Evolutionary conservation across 2,113 vertebrate genomes (phyloP).

Genomic region (Microcebus jonahi): DNA sequence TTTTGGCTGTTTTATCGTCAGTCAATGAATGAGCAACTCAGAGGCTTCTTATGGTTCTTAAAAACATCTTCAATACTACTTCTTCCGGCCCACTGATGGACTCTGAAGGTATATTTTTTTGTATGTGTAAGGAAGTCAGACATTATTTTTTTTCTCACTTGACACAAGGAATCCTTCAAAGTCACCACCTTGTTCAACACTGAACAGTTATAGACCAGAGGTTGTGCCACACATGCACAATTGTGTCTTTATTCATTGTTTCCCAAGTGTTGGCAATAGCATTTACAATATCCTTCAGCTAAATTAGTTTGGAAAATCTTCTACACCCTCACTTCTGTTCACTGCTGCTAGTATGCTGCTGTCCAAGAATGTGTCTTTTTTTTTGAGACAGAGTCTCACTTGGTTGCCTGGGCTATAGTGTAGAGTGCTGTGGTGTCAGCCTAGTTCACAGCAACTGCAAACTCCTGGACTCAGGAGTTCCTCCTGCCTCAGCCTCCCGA

Average conservation of each 20-base stretch:
- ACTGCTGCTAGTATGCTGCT: neutral
- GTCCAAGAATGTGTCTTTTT: neutral
- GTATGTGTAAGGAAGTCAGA: neutral
- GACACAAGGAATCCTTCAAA: neutral
- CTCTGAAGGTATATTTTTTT: neutral
- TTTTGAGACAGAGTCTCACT: too few species aligned
- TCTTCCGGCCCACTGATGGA: neutral
- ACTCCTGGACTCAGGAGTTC: too few species aligned
- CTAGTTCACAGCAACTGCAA: too few species aligned
- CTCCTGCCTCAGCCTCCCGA: too few species aligned
- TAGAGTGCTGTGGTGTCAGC: too few species aligned
- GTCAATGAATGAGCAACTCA: neutral
- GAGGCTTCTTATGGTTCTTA: neutral
- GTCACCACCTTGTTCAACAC: neutral
- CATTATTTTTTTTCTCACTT: neutral
- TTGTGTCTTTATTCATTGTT: neutral
- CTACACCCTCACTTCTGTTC: neutral
- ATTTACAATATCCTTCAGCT: neutral
- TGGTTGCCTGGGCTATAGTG: too few species aligned
- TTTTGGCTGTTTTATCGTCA: neutral
- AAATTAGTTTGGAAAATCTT: neutral
- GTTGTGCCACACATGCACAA: neutral
- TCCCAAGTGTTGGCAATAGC: neutral
- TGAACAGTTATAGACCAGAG: neutral
- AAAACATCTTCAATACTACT: neutral